A percentile compares a stretch with the other conserved stretches of the same genome.
Conservation (phyloP, 2,888 invertebrate species). For the Megastigmus dorsalis region DNA sequence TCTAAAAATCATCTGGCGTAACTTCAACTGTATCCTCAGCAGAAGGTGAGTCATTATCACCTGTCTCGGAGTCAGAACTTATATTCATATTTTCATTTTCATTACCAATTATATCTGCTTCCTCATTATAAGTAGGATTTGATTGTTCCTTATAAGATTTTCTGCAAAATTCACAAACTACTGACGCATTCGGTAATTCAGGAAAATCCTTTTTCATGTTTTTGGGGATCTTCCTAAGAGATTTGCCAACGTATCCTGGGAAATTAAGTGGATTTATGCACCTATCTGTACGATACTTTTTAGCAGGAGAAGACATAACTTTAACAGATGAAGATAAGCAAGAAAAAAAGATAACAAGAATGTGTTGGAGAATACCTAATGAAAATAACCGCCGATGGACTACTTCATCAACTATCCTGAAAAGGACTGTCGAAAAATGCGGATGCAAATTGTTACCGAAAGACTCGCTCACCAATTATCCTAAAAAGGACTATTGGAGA, state of each 20-base stretch:
- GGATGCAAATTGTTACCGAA: too few relatives aligned
- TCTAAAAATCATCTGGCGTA: background rate
- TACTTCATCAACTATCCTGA: background rate
- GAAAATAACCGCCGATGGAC: background rate
- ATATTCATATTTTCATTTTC: background rate
- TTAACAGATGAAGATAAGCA: background rate
- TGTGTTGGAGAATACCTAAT: background rate
- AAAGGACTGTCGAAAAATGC: background rate
- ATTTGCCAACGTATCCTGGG: background rate
- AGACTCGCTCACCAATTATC: too few relatives aligned
- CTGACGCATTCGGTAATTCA: background rate
- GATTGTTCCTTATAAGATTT: background rate
- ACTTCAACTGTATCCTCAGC: background rate
- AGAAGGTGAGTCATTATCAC: background rate
- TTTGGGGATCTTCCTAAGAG: background rate
- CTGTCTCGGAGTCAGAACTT: background rate
- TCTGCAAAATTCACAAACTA: background rate
- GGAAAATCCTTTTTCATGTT: background rate
- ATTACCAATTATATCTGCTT: too few relatives aligned
- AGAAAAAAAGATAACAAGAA: background rate
- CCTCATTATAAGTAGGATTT: too few relatives aligned
- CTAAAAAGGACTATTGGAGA: too few relatives aligned
- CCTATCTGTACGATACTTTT: background rate
- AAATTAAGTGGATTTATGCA: background rate
- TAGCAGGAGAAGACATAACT: background rate